phyloP scores from a whole-genome alignment of 2,113 vertebrate genomes.

The Erinaceus europaeus region DNA sequence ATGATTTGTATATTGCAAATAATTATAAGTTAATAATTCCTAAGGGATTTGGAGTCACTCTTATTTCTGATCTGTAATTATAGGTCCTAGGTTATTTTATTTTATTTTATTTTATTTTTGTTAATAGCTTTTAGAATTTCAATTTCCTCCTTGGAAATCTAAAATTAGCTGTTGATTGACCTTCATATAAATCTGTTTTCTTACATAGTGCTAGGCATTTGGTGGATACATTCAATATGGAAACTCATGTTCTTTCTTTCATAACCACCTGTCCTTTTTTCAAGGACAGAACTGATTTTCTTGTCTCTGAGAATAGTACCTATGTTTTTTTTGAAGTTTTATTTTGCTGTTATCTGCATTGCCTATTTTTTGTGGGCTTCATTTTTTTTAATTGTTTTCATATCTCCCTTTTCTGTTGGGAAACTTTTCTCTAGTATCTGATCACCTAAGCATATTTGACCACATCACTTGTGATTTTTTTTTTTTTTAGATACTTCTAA shows the following conservation, averaged over 20 bases:
- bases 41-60: not conserved
- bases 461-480: not conserved
- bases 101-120: too few species aligned
- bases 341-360: not conserved
- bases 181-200: not conserved
- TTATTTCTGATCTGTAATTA: not conserved
- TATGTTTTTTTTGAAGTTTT: not conserved
- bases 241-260: not conserved
- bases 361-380: not conserved
- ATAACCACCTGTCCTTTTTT: not conserved
- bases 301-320: not conserved
- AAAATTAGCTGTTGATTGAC: not conserved
- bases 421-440: not conserved
- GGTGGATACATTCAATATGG: not conserved
- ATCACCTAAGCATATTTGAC: not conserved
- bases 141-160: not conserved
- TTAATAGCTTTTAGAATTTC: not conserved
- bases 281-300: not conserved
- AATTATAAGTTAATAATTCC: not conserved
- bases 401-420: not conserved
- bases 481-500: not conserved
- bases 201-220: not conserved
- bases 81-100: too few species aligned
- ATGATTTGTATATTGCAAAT: not conserved
- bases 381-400: conserved; percentile 6